Base-by-base conservation (phyloP, 2,113 vertebrate genomes). In the Raphicerus campestris region DNA sequence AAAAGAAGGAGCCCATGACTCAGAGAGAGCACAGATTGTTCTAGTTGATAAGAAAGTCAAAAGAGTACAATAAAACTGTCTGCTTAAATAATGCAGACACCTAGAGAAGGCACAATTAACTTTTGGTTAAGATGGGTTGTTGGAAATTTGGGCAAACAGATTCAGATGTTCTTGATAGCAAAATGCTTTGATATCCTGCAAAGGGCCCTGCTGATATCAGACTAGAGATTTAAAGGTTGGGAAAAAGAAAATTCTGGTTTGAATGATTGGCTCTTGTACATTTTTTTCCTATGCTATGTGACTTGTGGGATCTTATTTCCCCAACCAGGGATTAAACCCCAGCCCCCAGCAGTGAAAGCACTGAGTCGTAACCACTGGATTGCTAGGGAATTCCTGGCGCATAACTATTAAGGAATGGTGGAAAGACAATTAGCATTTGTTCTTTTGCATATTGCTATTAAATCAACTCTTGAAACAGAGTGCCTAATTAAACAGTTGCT, bases 21-120 rank as follows among this genome's bases (percentile, higher is more conserved):
- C 95, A 96, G 42, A 95, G 89, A 95, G 42, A 89, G n/a, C 78
- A 94, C 14, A 98, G 97, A 98, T 97, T 87, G 73, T 60, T 81
- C 73, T 96, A 51, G 39, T 10, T 63, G 98, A 97, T 97, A 97
- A 96, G 85, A 94, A 81, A 86, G 78, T 53, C 75, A 92, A 78
- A 88, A 82, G 66, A 91, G 32, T 77, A 70, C 87, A 73, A 82
- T 87, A 85, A 94, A 95, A 86, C 53, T 17, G 19, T 83, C 84
- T 86, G 60, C 7, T 92, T 93, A 87, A 78, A 70, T 73, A 63
- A 91, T 10, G 2, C 30, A 45, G 47, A 51, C 56, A 70, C 70
- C 45, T 89, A 94, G 78, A 89, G 90, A 78, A 93, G 61, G 60
- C 28, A 91, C 10, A 78, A 32, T 30, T 26, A 32, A 45, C 58